phyloP scores from a whole-genome alignment of 2,797 vertebrate species.

The Euphonia xanthogaster region DNA sequence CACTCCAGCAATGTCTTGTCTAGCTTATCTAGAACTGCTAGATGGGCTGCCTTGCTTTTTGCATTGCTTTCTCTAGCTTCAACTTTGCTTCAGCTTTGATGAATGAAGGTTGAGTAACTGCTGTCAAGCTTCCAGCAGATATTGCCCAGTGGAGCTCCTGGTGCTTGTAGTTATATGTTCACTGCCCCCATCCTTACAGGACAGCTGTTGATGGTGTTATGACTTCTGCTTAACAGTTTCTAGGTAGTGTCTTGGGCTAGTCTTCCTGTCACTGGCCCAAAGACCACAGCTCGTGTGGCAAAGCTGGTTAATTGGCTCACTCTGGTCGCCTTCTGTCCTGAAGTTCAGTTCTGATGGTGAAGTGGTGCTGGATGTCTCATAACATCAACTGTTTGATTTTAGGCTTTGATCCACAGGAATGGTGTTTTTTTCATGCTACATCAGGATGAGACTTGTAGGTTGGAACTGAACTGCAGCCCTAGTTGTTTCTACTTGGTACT shows the following conservation, averaged over 20 bases:
- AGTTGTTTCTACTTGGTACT: neutral
- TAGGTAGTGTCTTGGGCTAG: neutral
- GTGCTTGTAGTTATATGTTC: neutral
- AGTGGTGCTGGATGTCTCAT: accelerated
- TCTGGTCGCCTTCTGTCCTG: neutral
- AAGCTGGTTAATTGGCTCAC: neutral
- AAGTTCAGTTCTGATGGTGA: neutral
- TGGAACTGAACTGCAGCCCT: neutral
- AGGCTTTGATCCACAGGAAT: neutral
- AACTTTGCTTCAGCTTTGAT: neutral
- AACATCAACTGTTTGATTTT: neutral
- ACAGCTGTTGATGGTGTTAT: neutral
- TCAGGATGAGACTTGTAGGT: neutral
- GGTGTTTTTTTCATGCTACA: accelerated
- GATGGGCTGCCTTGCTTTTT: neutral
- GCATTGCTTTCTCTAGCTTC: neutral
- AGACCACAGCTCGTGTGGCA: accelerated
- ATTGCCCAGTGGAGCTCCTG: neutral
- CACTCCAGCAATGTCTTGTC: neutral
- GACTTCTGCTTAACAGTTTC: neutral
- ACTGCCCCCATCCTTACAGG: neutral
- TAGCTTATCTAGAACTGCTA: neutral
- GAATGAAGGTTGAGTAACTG: neutral
- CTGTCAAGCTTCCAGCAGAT: neutral
- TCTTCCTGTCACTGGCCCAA: neutral